phyloP scores from a whole-genome alignment of 2,888 invertebrate species.

The Apoda limacodes region DNA sequence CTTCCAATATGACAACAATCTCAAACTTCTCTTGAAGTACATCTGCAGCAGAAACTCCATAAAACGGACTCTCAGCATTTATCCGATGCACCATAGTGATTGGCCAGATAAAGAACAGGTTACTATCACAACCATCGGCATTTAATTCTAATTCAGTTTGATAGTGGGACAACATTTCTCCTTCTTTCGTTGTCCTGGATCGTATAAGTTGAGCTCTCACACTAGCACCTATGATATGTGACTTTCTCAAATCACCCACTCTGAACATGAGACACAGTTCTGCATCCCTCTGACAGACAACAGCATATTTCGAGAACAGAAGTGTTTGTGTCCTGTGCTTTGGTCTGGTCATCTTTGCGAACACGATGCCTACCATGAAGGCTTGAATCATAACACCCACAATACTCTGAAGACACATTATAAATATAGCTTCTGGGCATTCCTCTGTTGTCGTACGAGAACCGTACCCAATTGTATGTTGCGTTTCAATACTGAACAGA shows the following conservation, averaged over 20 bases:
- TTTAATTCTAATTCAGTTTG: constrained; percentile 79
- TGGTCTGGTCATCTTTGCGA: constrained; percentile 92
- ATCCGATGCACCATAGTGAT: constrained; percentile 91
- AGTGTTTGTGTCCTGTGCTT: constrained; percentile 92
- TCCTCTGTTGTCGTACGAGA: constrained; percentile 88
- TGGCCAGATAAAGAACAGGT: constrained; percentile 94
- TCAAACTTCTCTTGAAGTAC: constrained; percentile 84
- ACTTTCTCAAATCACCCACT: constrained; percentile 90
- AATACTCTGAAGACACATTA: constrained; percentile 91
- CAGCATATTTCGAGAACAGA: constrained; percentile 86
- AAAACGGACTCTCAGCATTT: constrained; percentile 85
- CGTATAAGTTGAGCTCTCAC: constrained; percentile 87
- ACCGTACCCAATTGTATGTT: constrained; percentile 92
- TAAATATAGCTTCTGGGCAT: constrained; percentile 89
- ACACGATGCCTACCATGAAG: constrained; percentile 85
- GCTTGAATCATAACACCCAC: constrained; percentile 87
- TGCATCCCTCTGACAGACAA: constrained; percentile 87
- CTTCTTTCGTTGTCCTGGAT: constrained; percentile 86
- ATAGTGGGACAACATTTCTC: constrained; percentile 83
- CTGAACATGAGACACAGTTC: constrained; percentile 87
- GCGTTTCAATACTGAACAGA: constrained; percentile 92
- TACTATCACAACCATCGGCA: constrained; percentile 83
- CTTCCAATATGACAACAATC: constrained; percentile 85
- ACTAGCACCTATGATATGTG: constrained; percentile 91
- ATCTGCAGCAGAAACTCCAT: constrained; percentile 84